Evolutionary conservation across 1,140 invertebrate species (phyloP), one percentile per base, ranked within the genome.

Genomic region (Procambarus clarkii): DNA sequence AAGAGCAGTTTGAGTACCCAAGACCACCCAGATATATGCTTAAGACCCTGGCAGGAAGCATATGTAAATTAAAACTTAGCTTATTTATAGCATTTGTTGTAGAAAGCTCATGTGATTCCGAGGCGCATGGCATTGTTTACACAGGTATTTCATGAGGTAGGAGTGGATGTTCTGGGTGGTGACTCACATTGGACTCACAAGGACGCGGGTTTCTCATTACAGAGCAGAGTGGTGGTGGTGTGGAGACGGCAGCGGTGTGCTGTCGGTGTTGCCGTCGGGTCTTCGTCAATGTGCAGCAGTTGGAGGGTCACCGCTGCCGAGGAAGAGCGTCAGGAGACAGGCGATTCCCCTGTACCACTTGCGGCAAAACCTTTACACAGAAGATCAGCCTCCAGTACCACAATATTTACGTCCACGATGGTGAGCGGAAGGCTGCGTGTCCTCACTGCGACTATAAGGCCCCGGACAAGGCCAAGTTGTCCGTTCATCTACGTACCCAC

Each of bases 401-500:
- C 24, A 85, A 91, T 54, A 77, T 91, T 15, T 91, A 91, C 24
- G 83, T 91, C 2, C 89, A 91, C 45, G 50, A 84, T 13, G 89
- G 89, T 8, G 89, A 86, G 83, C 34, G 89, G 74, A 91, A 91
- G 77, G 89, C 89, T 21, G 89, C 89, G 45, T 91, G 89, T 80
- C 89, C 89, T 5, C 89, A 91, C 60, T 91, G 89, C 69, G 83
- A 80, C 74, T 91, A 85, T 54, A 50, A 71, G n/a, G 89, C 89
- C 2, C 82, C 89, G 8, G 89, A 91, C 76, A 92, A 92, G 69
- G 92, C 92, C 58, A 94, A 94, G 92, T 93, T 94, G 58, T 94
- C 94, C 34, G 93, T 94, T 64, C 94, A 94, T 80, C 93, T 94
- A 92, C 94, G 94, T 48, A 94, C 94, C 64, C 94, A 94, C 80